phyloP scores from a whole-genome alignment of 2,888 invertebrate species.

The Atethmia centrago region DNA sequence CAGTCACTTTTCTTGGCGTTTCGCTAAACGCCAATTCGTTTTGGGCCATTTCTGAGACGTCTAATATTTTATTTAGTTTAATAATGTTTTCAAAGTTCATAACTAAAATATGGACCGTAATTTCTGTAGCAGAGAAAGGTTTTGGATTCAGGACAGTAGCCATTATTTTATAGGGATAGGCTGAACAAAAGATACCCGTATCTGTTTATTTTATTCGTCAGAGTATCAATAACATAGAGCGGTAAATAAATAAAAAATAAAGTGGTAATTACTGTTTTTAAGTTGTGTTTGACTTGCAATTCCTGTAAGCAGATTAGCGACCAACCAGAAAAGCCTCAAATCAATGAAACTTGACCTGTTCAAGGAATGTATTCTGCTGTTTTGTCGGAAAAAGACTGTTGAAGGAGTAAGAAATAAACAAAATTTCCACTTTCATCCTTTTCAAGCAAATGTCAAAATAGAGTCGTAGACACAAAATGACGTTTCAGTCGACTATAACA shows the following conservation, averaged over 20 bases:
- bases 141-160: conserved; percentile 1
- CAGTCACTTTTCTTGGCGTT: background rate
- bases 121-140: conserved; percentile 22
- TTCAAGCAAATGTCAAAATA: background rate
- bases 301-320: background rate
- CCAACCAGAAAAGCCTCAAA: background rate
- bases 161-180: conserved; percentile 20
- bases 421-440: background rate
- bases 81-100: background rate
- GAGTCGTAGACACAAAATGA: background rate
- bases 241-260: background rate
- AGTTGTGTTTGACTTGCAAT: too few species aligned
- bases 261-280: background rate
- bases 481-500: background rate
- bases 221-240: conserved; percentile 34
- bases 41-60: background rate
- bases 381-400: background rate
- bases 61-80: background rate
- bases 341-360: background rate
- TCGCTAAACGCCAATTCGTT: background rate
- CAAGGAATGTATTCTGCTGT: background rate
- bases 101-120: conserved; percentile 17
- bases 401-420: background rate
- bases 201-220: background rate
- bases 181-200: conserved; percentile 44